Evolutionary conservation across 2,797 vertebrate species (phyloP).

Genomic region (Lates japonicus): DNA sequence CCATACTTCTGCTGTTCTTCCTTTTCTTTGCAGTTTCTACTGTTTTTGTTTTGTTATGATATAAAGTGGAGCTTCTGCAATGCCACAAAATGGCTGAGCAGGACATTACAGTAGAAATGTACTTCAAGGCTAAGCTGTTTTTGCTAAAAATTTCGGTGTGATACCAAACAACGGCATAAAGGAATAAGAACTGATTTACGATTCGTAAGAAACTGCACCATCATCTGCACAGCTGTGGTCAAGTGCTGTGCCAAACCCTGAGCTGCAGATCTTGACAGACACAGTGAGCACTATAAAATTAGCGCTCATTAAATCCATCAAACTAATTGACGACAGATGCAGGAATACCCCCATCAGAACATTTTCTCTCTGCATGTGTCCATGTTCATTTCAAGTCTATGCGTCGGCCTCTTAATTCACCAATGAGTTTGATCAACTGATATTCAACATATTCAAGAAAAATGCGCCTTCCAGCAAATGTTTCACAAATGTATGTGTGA

Average conservation of each 20-base stretch:
- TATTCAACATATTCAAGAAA: neutral
- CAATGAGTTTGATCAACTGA: neutral
- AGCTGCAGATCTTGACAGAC: conserved; percentile 10
- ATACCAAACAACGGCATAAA: neutral
- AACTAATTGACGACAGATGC: conserved; percentile 43
- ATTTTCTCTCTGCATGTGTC: conserved; percentile 17
- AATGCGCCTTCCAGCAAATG: neutral
- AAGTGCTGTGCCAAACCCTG: neutral
- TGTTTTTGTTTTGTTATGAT: neutral
- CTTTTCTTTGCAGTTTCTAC: neutral
- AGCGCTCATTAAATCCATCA: conserved; percentile 26
- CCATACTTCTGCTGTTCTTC: neutral
- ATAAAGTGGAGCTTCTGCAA: neutral
- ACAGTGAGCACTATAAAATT: conserved; percentile 10
- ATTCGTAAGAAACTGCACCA: neutral
- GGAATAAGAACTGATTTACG: neutral
- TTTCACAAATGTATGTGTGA: neutral
- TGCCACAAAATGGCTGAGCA: neutral
- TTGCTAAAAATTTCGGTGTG: neutral
- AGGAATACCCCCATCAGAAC: conserved; percentile 22
- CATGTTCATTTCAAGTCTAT: neutral
- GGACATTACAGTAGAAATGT: neutral
- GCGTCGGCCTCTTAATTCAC: neutral
- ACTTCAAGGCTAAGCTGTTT: neutral
- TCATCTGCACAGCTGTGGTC: conserved; percentile 17